A percentile compares a stretch with the other conserved stretches of the same genome.
Evolutionary conservation across 2,888 invertebrate genomes (phyloP).

Genomic region (Digitonthophagus gazella): DNA sequence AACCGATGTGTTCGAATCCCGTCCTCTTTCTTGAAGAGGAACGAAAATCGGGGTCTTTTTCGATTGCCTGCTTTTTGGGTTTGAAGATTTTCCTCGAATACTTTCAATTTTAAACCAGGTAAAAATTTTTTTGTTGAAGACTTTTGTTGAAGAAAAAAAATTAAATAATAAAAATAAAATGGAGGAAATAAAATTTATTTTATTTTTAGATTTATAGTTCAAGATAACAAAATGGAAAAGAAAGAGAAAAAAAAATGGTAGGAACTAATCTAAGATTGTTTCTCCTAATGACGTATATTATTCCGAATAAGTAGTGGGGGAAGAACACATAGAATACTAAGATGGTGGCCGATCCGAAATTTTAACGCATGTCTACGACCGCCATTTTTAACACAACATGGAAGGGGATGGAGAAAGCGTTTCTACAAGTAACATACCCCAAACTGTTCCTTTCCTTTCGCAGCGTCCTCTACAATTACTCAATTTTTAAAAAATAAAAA

Average conservation of each 20-base stretch:
- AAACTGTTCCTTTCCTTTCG: neutral
- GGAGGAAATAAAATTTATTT: no score
- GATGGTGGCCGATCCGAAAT: slow-evolving; percentile 23
- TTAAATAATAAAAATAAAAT: no score
- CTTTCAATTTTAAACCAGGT: no score
- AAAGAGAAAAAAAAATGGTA: neutral
- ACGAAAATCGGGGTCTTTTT: no score
- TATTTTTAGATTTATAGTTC: no score
- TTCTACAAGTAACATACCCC: neutral
- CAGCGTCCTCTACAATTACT: neutral
- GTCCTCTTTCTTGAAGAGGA: neutral
- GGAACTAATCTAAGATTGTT: neutral
- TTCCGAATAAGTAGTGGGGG: neutral
- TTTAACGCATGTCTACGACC: slow-evolving; percentile 24
- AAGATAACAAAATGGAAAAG: neutral
- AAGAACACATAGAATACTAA: neutral
- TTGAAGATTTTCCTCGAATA: no score
- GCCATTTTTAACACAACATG: slow-evolving; percentile 26
- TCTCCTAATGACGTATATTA: neutral
- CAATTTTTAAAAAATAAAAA: no score
- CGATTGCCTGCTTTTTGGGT: neutral
- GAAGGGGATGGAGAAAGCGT: slow-evolving; percentile 13
- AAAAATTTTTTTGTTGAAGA: no score
- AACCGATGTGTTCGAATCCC: neutral
- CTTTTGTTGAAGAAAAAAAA: no score